Base-by-base conservation (phyloP, 2,888 invertebrate species). In the Trichopoda pennipes region DNA sequence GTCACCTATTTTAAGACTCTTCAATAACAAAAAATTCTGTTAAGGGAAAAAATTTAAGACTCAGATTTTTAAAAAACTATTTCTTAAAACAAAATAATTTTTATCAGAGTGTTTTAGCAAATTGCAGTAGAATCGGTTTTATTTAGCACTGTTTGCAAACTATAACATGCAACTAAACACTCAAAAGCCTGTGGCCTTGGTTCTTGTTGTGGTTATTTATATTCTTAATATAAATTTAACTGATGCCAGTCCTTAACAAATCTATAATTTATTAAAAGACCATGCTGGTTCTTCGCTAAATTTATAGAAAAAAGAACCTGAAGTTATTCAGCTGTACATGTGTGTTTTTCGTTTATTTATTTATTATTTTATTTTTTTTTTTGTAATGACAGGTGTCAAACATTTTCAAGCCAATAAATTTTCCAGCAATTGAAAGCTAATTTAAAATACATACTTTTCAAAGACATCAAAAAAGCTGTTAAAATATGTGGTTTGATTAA, bases 341-440 rank as follows among this genome's bases (percentile, higher is more conserved):
- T 44, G 16, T 35, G 69, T 9, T 69, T 70, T 21, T 17, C 4
- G 28, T 51, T n/a, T n/a, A n/a, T n/a, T n/a, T n/a, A n/a, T n/a
- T n/a, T n/a, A n/a, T n/a, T n/a, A n/a, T n/a, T n/a, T n/a, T n/a
- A n/a, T n/a, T 73, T 53, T 63, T 49, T 66, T 53, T 47, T 32
- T 35, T 3, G 4, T 55, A 76, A 76, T 79, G 75, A 74, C 75
- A 82, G 79, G 72, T 82, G 82, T 79, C 75, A 79, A 76, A 72
- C 79, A 68, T 72, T 79, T 72, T 75, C 44, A 79, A 78, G 66
- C 66, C 75, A 63, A 82, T 82, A 82, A 68, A 79, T 82, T 79
- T 72, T 79, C 28, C 32, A 76, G 75, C 56, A 82, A 76, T 72
- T 72, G 72, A 66, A 75, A 78, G 66, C 49, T 69, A 79, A 78